Base-by-base conservation (phyloP, 2,113 vertebrate species). In the Acanthisitta chloris region DNA sequence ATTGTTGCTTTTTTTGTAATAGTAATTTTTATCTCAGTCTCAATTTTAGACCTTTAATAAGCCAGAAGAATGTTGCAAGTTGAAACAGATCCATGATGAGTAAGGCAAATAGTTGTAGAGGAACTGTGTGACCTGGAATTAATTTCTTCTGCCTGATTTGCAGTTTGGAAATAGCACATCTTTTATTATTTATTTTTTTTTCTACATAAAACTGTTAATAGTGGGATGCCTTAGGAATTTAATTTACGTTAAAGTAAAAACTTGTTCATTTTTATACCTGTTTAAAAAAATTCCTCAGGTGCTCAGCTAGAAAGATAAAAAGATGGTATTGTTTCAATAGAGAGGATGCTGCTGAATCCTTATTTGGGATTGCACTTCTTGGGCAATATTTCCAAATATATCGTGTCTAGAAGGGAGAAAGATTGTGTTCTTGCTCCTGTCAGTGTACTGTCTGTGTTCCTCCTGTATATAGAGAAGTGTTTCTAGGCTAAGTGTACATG, bases 1-100 rank as follows among this genome's bases (percentile, higher is more conserved):
- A 61, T 61, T 77, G 34, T 66, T 94, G 38, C 26, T 51, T 25
- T 51, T 25, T 96, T 89, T 83, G 58, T 86, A 90, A 12, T 31
- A 81, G 33, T 58, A 36, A 29, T 85, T 92, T 92, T 94, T 88
- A 70, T 88, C 40, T 94, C 48, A 58, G 33, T 46, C 42, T 5
- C n/a, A 51, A 33, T 90, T 91, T 40, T 66, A 90, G 91, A 52
- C 48, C n/a, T 86, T 81, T 92, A 92, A 64, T 94, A 94, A 87
- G 42, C 21, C 54, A n/a, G 36, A 82, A 90, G 48, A 78, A 71
- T 71, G 52, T 67, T 95, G 16, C 66, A 87, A 90, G 79, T 92
- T 90, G 55, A 81, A 93, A 93, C 78, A 88, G 45, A 74, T 94
- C 33, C 42, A 79, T 81, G 46, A 58, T 69, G 67, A 83, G 34